phyloP scores from a whole-genome alignment of 1,140 invertebrate species.

The Venturia canescens region DNA sequence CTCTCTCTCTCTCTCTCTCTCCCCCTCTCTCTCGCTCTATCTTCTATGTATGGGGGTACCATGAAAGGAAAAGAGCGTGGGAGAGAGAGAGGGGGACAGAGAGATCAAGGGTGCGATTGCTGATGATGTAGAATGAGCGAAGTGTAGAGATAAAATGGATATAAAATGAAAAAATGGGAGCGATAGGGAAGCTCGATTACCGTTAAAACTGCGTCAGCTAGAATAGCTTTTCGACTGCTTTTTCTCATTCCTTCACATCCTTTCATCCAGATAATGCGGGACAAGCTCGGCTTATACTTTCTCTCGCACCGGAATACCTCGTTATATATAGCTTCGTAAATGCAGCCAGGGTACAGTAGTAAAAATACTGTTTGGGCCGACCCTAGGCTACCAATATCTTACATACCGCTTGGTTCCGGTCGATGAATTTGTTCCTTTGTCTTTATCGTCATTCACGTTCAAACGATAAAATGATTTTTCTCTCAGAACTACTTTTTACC shows the following conservation, averaged over 20 bases:
- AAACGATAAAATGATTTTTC: too few species aligned
- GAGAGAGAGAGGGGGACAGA: slow-evolving; percentile 22
- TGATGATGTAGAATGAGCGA: slow-evolving; percentile 8
- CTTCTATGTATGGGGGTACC: too few species aligned
- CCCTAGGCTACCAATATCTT: slow-evolving; percentile 45
- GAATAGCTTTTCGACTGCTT: slow-evolving; percentile 32
- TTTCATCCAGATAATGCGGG: slow-evolving; percentile 69
- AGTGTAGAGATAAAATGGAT: slow-evolving; percentile 29
- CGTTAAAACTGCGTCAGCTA: slow-evolving; percentile 68
- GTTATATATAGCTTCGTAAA: slow-evolving; percentile 67
- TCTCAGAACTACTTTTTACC: too few species aligned
- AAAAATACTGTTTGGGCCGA: slow-evolving; percentile 30
- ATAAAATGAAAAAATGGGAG: slow-evolving; percentile 46
- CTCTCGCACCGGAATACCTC: slow-evolving; percentile 65
- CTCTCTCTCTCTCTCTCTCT: slow-evolving; percentile 3
- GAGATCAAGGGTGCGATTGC: background rate
- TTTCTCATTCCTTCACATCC: background rate
- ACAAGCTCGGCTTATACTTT: slow-evolving; percentile 68
- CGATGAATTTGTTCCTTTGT: too few species aligned
- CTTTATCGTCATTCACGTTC: too few species aligned
- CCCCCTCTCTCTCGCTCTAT: slow-evolving; percentile 14
- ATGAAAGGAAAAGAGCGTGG: slow-evolving; percentile 13
- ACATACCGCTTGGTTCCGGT: slow-evolving; percentile 26
- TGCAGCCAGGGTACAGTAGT: slow-evolving; percentile 33
- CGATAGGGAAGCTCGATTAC: slow-evolving; percentile 68